Evolutionary conservation across 2,888 invertebrate species (phyloP).

Genomic region (Ceriagrion tenellum): DNA sequence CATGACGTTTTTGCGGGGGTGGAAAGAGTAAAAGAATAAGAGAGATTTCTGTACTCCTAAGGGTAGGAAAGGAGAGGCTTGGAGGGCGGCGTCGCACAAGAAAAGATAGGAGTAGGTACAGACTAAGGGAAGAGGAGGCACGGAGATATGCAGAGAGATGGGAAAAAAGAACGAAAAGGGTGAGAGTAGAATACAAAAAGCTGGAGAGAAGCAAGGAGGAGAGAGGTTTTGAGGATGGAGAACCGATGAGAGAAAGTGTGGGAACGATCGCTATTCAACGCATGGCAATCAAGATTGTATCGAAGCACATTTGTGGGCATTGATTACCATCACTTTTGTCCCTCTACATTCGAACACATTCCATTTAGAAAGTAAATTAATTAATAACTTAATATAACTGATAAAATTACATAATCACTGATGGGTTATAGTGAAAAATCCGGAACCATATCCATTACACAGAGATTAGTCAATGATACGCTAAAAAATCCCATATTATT

Average conservation of each 20-base stretch:
- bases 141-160: neutral
- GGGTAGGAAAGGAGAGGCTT: neutral
- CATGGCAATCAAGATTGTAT: constrained; percentile 46
- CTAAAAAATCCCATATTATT: too few species aligned
- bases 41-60: neutral
- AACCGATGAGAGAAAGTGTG: constrained; percentile 64
- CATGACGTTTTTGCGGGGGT: constrained; percentile 36
- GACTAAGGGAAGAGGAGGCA: neutral
- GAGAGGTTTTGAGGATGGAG: constrained; percentile 12
- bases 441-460: too few species aligned
- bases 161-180: neutral
- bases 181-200: neutral
- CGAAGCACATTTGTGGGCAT: neutral
- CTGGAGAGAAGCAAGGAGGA: neutral
- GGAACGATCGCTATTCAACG: constrained; percentile 58
- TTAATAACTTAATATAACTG: neutral
- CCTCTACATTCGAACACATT: neutral
- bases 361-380: neutral
- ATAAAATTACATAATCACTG: neutral
- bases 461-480: too few species aligned
- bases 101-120: neutral
- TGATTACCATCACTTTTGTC: neutral
- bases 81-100: constrained; percentile 34
- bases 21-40: neutral
- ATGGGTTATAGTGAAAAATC: too few species aligned